Evolutionary conservation across 2,888 invertebrate genomes (phyloP).

Genomic region (Trimorus sp.): DNA sequence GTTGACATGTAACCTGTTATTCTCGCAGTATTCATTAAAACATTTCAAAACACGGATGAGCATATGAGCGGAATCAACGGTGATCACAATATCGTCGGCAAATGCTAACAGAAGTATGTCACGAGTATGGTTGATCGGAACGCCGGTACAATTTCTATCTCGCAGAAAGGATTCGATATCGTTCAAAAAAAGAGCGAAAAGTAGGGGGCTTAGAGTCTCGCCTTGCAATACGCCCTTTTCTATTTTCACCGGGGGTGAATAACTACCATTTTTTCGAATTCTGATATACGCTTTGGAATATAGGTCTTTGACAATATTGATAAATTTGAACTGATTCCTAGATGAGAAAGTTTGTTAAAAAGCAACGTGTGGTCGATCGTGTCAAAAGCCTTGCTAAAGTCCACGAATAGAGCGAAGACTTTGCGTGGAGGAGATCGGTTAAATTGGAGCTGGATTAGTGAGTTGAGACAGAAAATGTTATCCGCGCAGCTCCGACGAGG

Average conservation of each 20-base stretch:
- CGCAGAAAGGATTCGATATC: background rate
- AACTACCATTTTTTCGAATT: background rate
- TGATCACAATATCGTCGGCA: conserved; percentile 5
- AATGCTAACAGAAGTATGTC: background rate
- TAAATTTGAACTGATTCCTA: background rate
- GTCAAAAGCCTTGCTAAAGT: conserved; percentile 10
- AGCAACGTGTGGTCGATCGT: conserved; percentile 1
- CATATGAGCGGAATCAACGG: background rate
- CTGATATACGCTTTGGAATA: background rate
- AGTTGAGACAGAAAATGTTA: background rate
- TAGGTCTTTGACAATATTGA: background rate
- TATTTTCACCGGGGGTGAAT: background rate
- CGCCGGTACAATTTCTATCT: background rate
- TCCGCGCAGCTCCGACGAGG: background rate
- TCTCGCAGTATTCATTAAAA: background rate
- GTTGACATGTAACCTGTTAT: background rate
- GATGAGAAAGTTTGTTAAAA: background rate
- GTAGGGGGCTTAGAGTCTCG: background rate
- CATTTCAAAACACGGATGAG: background rate
- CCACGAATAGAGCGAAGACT: conserved; percentile 5
- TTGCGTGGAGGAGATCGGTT: conserved; percentile 1
- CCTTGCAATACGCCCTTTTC: background rate
- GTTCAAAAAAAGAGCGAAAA: background rate
- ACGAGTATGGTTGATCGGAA: background rate
- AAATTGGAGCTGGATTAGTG: conserved; percentile 4